A percentile compares a stretch with the other conserved stretches of the same genome.
Evolutionary conservation across 2,797 vertebrate genomes (phyloP).

Genomic region (Brachyalestes nurse): DNA sequence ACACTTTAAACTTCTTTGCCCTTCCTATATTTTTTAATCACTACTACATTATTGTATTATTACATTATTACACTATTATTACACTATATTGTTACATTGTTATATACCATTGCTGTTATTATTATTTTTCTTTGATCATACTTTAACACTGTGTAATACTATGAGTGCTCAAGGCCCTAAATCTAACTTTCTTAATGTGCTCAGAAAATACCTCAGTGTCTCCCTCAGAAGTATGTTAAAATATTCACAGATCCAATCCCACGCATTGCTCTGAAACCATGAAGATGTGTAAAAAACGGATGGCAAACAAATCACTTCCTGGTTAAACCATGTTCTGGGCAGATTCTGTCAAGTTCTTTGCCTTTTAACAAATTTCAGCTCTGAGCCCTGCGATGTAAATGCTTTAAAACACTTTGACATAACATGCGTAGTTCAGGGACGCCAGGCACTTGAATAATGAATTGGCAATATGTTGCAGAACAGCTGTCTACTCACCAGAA

Average conservation of each 20-base stretch:
- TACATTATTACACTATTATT: too few species aligned
- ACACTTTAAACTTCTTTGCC: too few species aligned
- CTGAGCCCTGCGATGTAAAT: conserved; percentile 75
- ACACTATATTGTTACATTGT: too few species aligned
- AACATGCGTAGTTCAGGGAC: conserved; percentile 74
- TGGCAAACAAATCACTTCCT: conserved; percentile 78
- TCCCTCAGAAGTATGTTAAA: conserved; percentile 56
- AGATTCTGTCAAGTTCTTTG: conserved; percentile 80
- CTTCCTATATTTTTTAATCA: too few species aligned
- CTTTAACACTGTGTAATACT: not conserved
- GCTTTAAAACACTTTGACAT: conserved; percentile 83
- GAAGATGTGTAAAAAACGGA: conserved; percentile 67
- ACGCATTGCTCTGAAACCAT: conserved; percentile 59
- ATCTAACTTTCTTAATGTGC: not conserved
- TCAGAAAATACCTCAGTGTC: not conserved
- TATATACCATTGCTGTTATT: too few species aligned
- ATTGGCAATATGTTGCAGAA: conserved; percentile 80
- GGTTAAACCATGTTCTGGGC: conserved; percentile 76
- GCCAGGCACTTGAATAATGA: conserved; percentile 78
- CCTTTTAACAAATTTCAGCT: conserved; percentile 79
- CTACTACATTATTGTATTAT: too few species aligned
- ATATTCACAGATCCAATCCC: conserved; percentile 73
- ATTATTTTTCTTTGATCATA: too few species aligned
- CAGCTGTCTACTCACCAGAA: conserved; percentile 76
- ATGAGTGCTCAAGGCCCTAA: not conserved